A percentile compares a stretch with the other conserved stretches of the same genome.
Evolutionary conservation across 2,888 invertebrate species (phyloP).

Genomic region (Leptinotarsa peninsularis): DNA sequence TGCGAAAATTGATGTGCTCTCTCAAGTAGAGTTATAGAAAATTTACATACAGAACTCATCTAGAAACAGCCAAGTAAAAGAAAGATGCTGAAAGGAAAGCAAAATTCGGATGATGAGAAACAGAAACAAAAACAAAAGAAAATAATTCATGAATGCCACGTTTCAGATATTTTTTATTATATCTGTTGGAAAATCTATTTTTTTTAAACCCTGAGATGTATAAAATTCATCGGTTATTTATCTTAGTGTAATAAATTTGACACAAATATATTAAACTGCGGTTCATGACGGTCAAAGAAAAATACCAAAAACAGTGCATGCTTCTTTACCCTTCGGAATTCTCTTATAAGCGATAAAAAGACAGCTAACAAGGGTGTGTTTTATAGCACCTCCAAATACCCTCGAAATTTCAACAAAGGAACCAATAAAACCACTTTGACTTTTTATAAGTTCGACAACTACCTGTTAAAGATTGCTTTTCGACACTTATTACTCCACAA

Average conservation of each 20-base stretch:
- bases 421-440: conserved; percentile 39
- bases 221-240: not conserved
- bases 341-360: conserved; percentile 19
- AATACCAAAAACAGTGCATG: not conserved
- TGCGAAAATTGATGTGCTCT: too few relatives aligned
- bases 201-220: not conserved
- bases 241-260: not conserved
- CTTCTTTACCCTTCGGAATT: conserved; percentile 10
- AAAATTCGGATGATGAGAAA: too few relatives aligned
- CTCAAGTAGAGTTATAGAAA: too few relatives aligned
- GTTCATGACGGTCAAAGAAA: not conserved
- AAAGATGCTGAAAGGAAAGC: too few relatives aligned
- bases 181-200: too few relatives aligned
- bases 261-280: not conserved
- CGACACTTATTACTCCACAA: conserved; percentile 21
- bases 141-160: too few relatives aligned
- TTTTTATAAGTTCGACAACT: conserved; percentile 37
- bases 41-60: too few relatives aligned
- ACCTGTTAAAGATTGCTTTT: conserved; percentile 37
- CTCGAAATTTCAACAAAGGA: conserved; percentile 36
- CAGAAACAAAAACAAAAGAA: too few relatives aligned
- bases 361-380: conserved; percentile 46
- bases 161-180: too few relatives aligned
- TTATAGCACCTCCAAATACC: conserved; percentile 39
- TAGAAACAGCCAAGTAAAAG: too few relatives aligned